Evolutionary conservation across 2,888 invertebrate genomes (phyloP), one percentile per base, ranked within the genome.

Genomic region (Oligia fasciuncula): DNA sequence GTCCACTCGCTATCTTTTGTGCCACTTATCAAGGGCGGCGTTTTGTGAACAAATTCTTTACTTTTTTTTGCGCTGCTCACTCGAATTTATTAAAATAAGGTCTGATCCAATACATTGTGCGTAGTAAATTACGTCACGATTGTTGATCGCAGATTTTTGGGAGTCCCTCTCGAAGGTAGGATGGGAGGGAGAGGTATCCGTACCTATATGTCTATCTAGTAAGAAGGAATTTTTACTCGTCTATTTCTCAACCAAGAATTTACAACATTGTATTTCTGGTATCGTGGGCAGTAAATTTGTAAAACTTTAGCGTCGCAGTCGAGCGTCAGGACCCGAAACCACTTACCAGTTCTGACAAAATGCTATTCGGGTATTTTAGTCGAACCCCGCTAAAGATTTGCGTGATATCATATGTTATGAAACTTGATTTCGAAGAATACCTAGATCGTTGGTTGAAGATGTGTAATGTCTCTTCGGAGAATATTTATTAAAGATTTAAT

Each of bases 1-100:
- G 91, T 91, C 90, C 90, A 89, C 88, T 84, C 86, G 88, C 89
- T 91, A 91, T 91, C 90, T 91, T 88, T 87, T 86, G 89, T 90
- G 84, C 90, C 87, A 91, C 90, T 91, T 91, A 91, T 89, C 91
- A 90, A 89, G 90, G 86, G 81, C 85, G 88, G 88, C 89, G 85
- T 89, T 87, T 88, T 88, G 85, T 88, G 90, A 89, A 90, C 90
- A 91, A 91, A 91, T 90, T 90, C 88, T 91, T 88, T 87, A 88
- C 91, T 89, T 90, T 89, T 88, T 88, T 87, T 79, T 89, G 79
- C 88, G 85, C 73, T 89, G 85, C 85, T 88, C 90, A 89, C 87
- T 86, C 79, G 85, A 90, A 92, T 92, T 91, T 92, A 91, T 91
- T 89, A 87, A 89, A 88, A 88, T 87, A 88, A 88, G 89, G 88